A percentile compares a stretch with the other conserved stretches of the same genome.
phyloP scores from a whole-genome alignment of 2,888 invertebrate genomes.

The Lycia hirtaria region DNA sequence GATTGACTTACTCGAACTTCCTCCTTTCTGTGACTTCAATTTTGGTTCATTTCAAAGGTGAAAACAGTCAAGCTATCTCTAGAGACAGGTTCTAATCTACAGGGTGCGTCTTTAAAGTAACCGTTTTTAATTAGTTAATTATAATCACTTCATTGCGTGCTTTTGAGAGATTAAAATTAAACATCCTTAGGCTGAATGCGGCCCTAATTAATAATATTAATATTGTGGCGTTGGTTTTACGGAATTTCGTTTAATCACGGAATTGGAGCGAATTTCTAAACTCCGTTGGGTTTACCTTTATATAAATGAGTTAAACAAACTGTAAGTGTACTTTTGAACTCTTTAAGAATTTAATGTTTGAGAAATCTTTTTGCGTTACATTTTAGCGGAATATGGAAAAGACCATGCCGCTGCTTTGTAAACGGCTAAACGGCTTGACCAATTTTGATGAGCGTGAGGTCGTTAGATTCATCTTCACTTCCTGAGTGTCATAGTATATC shows the following conservation, averaged over 20 bases:
- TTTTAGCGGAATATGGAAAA: too few species aligned
- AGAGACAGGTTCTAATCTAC: slow-evolving; percentile 53
- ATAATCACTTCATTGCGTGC: slow-evolving; percentile 43
- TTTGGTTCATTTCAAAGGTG: slow-evolving; percentile 64
- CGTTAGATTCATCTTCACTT: too few species aligned
- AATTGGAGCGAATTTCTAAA: slow-evolving; percentile 6
- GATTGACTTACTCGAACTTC: background rate
- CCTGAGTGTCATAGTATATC: too few species aligned
- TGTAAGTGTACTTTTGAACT: background rate
- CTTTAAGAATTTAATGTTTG: background rate
- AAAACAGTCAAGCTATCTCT: slow-evolving; percentile 64
- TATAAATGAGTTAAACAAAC: background rate
- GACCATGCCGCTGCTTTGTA: too few species aligned
- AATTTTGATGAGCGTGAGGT: too few species aligned
- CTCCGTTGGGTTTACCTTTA: background rate
- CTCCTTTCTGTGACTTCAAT: slow-evolving; percentile 51
- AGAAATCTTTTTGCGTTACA: too few species aligned
- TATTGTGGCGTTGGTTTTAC: slow-evolving; percentile 23
- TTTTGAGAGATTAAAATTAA: slow-evolving; percentile 39
- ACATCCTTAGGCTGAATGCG: slow-evolving; percentile 27
- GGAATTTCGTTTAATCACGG: slow-evolving; percentile 16
- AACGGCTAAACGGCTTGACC: too few species aligned
- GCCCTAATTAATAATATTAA: slow-evolving; percentile 33
- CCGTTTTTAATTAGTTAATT: slow-evolving; percentile 47
- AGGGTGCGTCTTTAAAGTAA: slow-evolving; percentile 47